Base-by-base conservation (phyloP, 2,888 invertebrate species). In the Galerucella nymphaeae region DNA sequence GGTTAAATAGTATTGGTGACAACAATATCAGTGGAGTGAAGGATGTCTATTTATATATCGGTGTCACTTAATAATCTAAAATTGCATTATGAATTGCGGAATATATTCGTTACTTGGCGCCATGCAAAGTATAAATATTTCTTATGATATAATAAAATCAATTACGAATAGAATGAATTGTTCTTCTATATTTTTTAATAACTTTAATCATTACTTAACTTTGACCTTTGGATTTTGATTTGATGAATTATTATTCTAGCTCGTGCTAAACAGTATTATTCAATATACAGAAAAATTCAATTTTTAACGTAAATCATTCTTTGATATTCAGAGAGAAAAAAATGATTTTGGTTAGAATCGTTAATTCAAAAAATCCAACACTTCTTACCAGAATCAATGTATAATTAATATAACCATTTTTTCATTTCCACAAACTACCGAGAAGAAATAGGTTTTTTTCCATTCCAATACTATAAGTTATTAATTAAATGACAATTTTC, bases 21-120 rank as follows among this genome's bases (percentile, higher is more conserved):
- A 69, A 65, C 42, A 65, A 72, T 41, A 62, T 69, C 55, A 61
- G 41, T 72, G 64, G 45, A 72, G 72, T 72, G 65, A 61, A 72
- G 72, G 65, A 72, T 74, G 57, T 66, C 66, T 69, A 70, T 73
- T 66, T 66, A 70, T 72, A 69, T 69, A 63, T 71, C 68, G 30
- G 74, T 67, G 74, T 66, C 74, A 63, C 23, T 72, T 70, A 66
- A 70, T 72, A 69, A 72, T 72, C 63, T 66, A 42, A 69, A 74
- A 66, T 69, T 66, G 72, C 69, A 66, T 75, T 70, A 72, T 72
- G 72, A 69, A 72, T 82, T 10, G 80, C 80, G 38, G 62, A 67
- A 70, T 66, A 66, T 38, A 66, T 66, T 57, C 64, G 18, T 73
- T 59, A 41, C 61, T 68, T 74, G 74, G 74, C 74, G 74, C 74